Base-by-base conservation (phyloP, 2,797 vertebrate genomes). In the Gambusia yucatana region DNA sequence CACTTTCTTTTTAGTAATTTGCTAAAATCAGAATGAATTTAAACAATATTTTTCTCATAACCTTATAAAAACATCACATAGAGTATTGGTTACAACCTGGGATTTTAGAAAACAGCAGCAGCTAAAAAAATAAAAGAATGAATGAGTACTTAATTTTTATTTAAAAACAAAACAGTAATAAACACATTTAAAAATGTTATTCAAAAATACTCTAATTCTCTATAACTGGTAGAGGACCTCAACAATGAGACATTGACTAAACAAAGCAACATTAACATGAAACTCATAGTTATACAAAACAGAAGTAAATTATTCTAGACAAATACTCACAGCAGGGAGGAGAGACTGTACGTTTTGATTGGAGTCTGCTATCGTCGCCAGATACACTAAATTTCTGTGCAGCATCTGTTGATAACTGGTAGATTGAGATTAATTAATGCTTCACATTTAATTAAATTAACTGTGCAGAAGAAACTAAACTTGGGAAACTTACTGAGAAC, bases 271-370 rank as follows among this genome's bases (percentile, higher is more conserved):
- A 33, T n/a, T 39, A 36, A 30, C 16, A 22, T 50, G 3, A 13
- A 52, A 74, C 1, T 20, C 14, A 4, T 7, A 59, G 14, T 30
- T 41, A 9, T 25, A 28, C 14, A 43, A 74, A 41, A 43, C 16
- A 47, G 25, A 79, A 71, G 78, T 70, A 57, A 73, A 41, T 22
- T 39, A 76, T 0, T n/a, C 63, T 44, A 65, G 36, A 81, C 30
- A 63, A 77, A 74, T 96, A 98, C 98, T 99, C 96, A 99, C 98
- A 91, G 98, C 98, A 87, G 98, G 98, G 88, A 99, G 96, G 83
- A 99, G 96, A 89, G 98, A 97, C 94, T 99, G 98, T 97, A 99
- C 98, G 92, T 99, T 99, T 92, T 99, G 98, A 95, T 99, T 99
- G 82, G 98, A 99, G 94, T 99, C 98, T 95, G 98, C 98, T 97